phyloP scores from a whole-genome alignment of 64 coral and sea anemone genomes.

The Montipora cactus region DNA sequence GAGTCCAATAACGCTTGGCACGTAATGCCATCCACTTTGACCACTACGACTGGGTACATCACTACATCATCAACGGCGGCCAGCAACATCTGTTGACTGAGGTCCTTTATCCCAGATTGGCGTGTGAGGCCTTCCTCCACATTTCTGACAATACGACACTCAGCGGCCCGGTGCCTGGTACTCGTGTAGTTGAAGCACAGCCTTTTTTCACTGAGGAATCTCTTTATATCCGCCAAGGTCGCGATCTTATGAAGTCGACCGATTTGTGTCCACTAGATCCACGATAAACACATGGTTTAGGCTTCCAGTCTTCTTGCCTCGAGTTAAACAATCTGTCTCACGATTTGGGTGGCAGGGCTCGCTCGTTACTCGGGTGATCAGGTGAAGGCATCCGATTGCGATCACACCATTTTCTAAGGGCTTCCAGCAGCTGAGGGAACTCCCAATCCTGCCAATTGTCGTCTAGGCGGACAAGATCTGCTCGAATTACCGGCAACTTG shows the following conservation, averaged over 20 bases:
- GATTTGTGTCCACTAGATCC: constrained; percentile 38
- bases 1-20: constrained; percentile 47
- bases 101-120: constrained; percentile 38
- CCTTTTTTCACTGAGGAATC: constrained; percentile 11
- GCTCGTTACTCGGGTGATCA: no score
- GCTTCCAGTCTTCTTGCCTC: constrained; percentile 22
- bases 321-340: no score
- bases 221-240: constrained; percentile 1
- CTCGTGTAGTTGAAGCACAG: constrained; percentile 68
- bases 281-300: constrained; percentile 59
- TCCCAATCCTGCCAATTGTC: no score
- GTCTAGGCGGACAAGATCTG: no score
- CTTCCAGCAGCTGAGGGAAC: no score
- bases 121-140: constrained; percentile 15
- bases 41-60: constrained; percentile 40
- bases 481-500: no score
- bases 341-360: no score
- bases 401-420: no score
- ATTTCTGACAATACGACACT: constrained; percentile 34
- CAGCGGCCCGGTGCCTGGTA: constrained; percentile 5
- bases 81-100: constrained; percentile 21
- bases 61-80: not conserved
- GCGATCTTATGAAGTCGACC: constrained; percentile 22
- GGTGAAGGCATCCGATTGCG: no score
- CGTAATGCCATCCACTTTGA: constrained; percentile 1